phyloP scores from a whole-genome alignment of 2,113 vertebrate species.

The Pheucticus melanocephalus region DNA sequence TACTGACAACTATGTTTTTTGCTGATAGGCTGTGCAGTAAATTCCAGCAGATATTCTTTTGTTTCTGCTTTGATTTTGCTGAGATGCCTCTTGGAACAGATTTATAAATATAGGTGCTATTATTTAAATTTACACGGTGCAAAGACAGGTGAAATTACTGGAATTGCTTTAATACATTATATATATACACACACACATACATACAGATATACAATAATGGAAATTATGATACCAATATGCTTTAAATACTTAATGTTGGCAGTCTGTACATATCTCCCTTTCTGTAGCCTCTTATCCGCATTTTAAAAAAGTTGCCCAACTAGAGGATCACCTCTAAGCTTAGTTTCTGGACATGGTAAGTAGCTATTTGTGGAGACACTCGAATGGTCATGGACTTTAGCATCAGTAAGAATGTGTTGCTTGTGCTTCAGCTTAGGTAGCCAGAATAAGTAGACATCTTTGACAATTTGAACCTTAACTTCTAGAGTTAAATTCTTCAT shows the following conservation, averaged over 20 bases:
- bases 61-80: neutral
- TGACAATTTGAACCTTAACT: neutral
- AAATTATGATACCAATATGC: neutral
- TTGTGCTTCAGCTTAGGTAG: neutral
- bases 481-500: neutral
- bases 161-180: neutral
- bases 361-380: neutral
- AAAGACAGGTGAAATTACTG: neutral
- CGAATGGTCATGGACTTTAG: neutral
- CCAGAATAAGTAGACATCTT: neutral
- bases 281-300: neutral
- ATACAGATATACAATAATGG: neutral
- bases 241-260: neutral
- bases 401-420: neutral
- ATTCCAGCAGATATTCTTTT: neutral
- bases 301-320: neutral
- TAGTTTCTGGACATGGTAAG: neutral
- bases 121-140: neutral
- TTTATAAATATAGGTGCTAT: neutral
- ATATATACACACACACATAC: neutral
- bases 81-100: neutral
- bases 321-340: neutral
- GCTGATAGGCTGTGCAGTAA: neutral
- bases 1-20: neutral
- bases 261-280: neutral